A percentile compares a stretch with the other conserved stretches of the same genome.
Evolutionary conservation across 2,888 invertebrate species (phyloP).

Genomic region (Perithous albicinctus): DNA sequence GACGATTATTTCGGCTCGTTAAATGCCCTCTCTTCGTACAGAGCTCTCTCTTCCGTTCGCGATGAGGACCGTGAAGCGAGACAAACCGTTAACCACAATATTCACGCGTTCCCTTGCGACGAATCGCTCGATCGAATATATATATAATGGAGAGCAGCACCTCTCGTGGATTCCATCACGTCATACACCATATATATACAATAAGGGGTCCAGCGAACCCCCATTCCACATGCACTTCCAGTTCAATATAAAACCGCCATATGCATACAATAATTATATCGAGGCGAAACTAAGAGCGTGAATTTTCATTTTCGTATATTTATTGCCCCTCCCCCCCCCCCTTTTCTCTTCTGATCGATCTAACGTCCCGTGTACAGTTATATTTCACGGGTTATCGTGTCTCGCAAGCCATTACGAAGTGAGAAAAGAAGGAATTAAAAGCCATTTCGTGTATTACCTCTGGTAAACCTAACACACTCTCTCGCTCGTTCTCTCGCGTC

Average conservation of each 20-base stretch:
- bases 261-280: conserved; percentile 58
- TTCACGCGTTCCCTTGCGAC: conserved; percentile 58
- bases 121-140: conserved; percentile 60
- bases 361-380: conserved; percentile 42
- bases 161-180: conserved; percentile 54
- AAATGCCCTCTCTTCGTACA: conserved; percentile 68
- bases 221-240: not conserved
- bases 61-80: conserved; percentile 74
- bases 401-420: conserved; percentile 60
- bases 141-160: conserved; percentile 14
- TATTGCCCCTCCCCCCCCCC: conserved; percentile 17
- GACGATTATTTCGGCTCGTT: conserved; percentile 76
- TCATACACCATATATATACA: conserved; percentile 14
- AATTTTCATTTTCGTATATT: conserved; percentile 60
- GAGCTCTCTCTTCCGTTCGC: conserved; percentile 71
- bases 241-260: conserved; percentile 44
- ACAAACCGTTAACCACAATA: conserved; percentile 78
- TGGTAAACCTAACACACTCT: conserved; percentile 36
- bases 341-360: conserved; percentile 12
- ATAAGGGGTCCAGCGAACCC: not conserved
- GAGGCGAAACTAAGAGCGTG: conserved; percentile 62
- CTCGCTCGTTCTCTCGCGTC: conserved; percentile 9
- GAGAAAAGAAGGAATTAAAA: conserved; percentile 65
- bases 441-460: conserved; percentile 64
- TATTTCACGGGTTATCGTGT: conserved; percentile 54